These are phyloP conservation scores for Trididemnum clinides DNA, from an alignment of 23 tunicate genomes.

Conservation along the genomic window DNA sequence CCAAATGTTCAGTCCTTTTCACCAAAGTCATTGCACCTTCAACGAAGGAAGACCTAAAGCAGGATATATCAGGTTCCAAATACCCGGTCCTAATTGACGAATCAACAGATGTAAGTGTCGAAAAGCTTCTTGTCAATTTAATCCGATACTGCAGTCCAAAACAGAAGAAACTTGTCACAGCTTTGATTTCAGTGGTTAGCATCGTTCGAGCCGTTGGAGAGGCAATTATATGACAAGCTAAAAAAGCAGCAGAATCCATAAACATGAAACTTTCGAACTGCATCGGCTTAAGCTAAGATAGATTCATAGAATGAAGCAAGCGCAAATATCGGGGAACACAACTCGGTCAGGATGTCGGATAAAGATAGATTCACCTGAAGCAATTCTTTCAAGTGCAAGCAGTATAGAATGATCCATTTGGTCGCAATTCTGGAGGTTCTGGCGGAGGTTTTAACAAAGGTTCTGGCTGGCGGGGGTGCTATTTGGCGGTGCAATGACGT, in stretches of 20 bases:
- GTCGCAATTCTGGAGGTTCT: no score
- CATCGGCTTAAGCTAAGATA: not conserved
- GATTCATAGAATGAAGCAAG: no score
- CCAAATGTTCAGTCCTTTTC: not conserved
- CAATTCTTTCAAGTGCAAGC: not conserved
- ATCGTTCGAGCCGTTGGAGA: not conserved
- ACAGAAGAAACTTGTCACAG: no score
- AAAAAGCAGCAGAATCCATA: not conserved
- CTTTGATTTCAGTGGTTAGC: no score
- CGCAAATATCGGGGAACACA: not conserved
- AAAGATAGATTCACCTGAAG: constrained; percentile 16
- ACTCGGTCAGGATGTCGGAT: constrained; percentile 2
- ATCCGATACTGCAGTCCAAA: not conserved
- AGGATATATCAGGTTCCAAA: not conserved
- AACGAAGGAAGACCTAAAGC: not conserved
- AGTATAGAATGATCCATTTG: no score
- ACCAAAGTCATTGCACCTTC: no score
- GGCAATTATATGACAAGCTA: not conserved
- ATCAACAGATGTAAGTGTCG: no score
- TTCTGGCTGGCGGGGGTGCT: no score
- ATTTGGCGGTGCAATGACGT: no score
- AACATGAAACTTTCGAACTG: not conserved
- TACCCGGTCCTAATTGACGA: not conserved
- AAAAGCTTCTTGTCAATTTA: not conserved
- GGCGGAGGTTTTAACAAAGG: no score